These are phyloP conservation scores for Apostichopus japonicus DNA, from an alignment of 35 echinoderm and acorn worm species.

Conservation along the genomic window DNA sequence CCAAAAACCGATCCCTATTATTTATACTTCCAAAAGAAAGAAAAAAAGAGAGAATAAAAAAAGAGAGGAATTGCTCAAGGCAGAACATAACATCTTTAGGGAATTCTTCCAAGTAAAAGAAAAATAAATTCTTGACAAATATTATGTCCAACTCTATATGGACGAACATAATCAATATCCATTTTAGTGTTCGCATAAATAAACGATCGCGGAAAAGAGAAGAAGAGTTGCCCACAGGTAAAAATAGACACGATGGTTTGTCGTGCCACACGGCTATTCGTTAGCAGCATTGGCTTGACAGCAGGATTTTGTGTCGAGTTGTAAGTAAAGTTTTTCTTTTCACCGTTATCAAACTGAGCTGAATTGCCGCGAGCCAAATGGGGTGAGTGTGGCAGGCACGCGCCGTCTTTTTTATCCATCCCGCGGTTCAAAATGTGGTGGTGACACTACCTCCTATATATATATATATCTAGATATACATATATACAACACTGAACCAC, in stretches of 20 bases:
- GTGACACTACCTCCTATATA: neutral
- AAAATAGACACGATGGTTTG: neutral
- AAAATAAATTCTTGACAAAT: constrained; percentile 24
- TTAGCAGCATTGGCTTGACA: neutral
- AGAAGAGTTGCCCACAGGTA: neutral
- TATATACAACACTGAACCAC: too few species aligned
- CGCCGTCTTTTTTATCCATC: neutral
- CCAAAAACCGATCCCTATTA: neutral
- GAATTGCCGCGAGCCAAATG: constrained; percentile 45
- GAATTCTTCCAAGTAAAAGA: neutral
- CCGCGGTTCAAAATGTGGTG: neutral
- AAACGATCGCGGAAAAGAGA: neutral
- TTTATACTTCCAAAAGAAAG: neutral
- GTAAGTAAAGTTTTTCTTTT: neutral
- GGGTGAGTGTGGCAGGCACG: constrained; percentile 17
- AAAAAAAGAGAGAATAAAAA: too few species aligned
- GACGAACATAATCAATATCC: constrained; percentile 43
- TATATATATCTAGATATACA: too few species aligned
- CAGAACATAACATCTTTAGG: constrained; percentile 34
- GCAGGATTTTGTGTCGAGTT: neutral
- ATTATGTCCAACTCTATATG: constrained; percentile 22
- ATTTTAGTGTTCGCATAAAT: constrained; percentile 35
- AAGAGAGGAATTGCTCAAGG: neutral
- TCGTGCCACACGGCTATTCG: neutral
- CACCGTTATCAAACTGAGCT: neutral